Evolutionary conservation across 1,140 invertebrate genomes (phyloP), one percentile per base, ranked within the genome.

Genomic region (Mesaphorura yosii): DNA sequence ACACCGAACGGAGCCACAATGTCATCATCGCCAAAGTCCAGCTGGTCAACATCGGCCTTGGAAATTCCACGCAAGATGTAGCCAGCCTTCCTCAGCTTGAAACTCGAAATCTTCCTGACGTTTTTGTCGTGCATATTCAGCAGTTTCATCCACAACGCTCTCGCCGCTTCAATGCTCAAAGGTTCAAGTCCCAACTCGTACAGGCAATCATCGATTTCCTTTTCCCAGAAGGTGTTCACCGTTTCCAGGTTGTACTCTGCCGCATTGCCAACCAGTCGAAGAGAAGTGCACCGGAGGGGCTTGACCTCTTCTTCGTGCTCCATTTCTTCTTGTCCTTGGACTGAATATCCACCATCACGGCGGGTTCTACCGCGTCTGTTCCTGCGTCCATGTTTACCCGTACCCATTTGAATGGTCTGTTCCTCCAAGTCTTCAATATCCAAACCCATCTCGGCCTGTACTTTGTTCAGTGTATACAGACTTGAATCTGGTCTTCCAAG

Each of bases 391-490:
- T n/a, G 31, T n/a, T 40, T 7, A 10, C 31, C 31, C 31, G 31
- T n/a, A 34, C 10, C 31, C 31, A 34, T n/a, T n/a, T n/a, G n/a
- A n/a, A 62, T 34, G 17, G 59, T 62, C 51, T 62, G 60, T 27
- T 42, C 48, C 45, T 62, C 60, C 1, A 62, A 34, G 29, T 62
- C 60, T n/a, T 53, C 40, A 4, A 62, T 23, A 25, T 62, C 57
- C 27, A 62, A 51, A 12, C 37, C 53, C 6, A 40, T 14, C 41
- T 62, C 60, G 1, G 48, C 14, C 29, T 58, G 53, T 2, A 59
- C 57, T 25, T 58, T 61, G 12, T 15, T 6, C 10, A n/a, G 10
- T 34, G 10, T 10, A n/a, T 34, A 34, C n/a, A n/a, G n/a, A 4
- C 25, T 5, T 3, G 37, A 29, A 1, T 22, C 12, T 10, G 10